phyloP scores from a whole-genome alignment of 1,140 invertebrate genomes.

The Sinonovacula constricta region DNA sequence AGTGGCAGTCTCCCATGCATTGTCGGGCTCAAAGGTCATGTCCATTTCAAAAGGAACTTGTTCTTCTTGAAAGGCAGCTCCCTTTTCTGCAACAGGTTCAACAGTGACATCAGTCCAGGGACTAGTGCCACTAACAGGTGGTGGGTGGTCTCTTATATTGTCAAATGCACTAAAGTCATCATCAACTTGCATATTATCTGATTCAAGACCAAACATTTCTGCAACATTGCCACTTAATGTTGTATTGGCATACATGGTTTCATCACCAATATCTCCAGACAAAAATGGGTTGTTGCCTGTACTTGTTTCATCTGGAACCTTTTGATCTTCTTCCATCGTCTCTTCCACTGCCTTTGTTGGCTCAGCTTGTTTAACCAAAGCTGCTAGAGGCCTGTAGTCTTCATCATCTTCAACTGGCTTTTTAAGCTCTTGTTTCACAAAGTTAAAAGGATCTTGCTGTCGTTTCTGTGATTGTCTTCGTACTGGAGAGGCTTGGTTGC shows the following conservation, averaged over 20 bases:
- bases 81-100: conserved; percentile 8
- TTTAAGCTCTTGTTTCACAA: conserved; percentile 35
- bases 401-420: conserved; percentile 30
- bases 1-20: conserved; percentile 12
- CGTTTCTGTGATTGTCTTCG: conserved; percentile 26
- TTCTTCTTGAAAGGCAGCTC: too few species aligned
- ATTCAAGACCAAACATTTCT: conserved; percentile 43
- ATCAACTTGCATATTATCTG: conserved; percentile 16
- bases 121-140: neutral
- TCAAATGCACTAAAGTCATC: conserved; percentile 17
- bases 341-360: neutral
- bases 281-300: conserved; percentile 49
- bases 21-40: conserved; percentile 31
- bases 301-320: neutral
- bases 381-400: conserved; percentile 23
- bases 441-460: conserved; percentile 43
- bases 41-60: conserved; percentile 66
- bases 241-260: conserved; percentile 1
- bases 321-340: neutral
- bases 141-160: neutral
- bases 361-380: neutral
- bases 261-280: conserved; percentile 34
- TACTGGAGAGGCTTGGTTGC: conserved; percentile 17
- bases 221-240: conserved; percentile 20
- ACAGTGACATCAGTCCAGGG: neutral